Percentiles rank a stretch among this genome's conserved stretches.
phyloP scores from a whole-genome alignment of 2,888 invertebrate species.

The Lepas anatifera region DNA sequence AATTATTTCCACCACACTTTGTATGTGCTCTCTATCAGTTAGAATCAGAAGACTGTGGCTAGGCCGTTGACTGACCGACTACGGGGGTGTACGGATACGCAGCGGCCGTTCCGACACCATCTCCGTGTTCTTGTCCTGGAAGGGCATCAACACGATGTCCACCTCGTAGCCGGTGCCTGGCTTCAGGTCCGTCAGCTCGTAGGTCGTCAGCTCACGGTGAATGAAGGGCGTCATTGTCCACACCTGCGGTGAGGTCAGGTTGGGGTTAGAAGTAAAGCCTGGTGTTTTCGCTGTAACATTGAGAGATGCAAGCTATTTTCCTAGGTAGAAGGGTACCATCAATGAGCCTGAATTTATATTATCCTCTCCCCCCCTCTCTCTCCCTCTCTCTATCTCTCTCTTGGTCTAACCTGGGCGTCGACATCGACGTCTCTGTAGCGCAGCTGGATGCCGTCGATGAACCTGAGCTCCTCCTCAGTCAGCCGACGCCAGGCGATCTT shows the following conservation, averaged over 20 bases:
- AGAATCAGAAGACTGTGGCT: not conserved
- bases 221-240: slow-evolving; percentile 74
- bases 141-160: slow-evolving; percentile 69
- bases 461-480: slow-evolving; percentile 61
- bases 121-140: slow-evolving; percentile 58
- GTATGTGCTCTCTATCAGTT: too few relatives aligned
- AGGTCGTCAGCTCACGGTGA: slow-evolving; percentile 65
- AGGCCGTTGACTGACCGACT: not conserved
- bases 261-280: too few relatives aligned
- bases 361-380: too few relatives aligned
- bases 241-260: slow-evolving; percentile 41
- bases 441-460: slow-evolving; percentile 77
- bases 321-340: too few relatives aligned
- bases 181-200: slow-evolving; percentile 61
- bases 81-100: slow-evolving; percentile 50
- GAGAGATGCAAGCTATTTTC: too few relatives aligned
- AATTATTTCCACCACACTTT: too few relatives aligned
- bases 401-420: slow-evolving; percentile 32
- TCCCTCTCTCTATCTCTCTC: too few relatives aligned
- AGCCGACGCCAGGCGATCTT: slow-evolving; percentile 71
- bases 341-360: too few relatives aligned
- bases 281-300: too few relatives aligned
- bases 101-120: slow-evolving; percentile 56
- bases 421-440: slow-evolving; percentile 65
- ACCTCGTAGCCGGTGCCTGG: slow-evolving; percentile 70